Conservation (phyloP, 2,797 vertebrate genomes). For the Chaetophractus vellerosus region DNA sequence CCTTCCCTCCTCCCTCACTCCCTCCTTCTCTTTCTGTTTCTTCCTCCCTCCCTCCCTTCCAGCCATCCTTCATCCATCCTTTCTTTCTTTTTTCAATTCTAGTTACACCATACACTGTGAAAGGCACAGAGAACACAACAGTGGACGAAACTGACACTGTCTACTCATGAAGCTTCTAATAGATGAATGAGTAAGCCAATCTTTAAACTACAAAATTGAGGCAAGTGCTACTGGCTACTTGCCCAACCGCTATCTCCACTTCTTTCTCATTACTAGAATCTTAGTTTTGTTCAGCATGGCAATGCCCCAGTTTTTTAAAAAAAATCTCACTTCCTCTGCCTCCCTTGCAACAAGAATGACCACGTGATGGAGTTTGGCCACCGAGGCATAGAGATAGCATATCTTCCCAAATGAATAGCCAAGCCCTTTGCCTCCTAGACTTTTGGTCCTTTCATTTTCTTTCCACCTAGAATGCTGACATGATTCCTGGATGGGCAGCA, state of each 20-base stretch:
- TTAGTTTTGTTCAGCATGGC: neutral
- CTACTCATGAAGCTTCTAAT: neutral
- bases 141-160: rapidly evolving
- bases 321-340: neutral
- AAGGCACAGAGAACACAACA: neutral
- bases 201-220: neutral
- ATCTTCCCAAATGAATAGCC: neutral
- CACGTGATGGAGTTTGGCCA: neutral
- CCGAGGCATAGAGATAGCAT: neutral
- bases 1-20: neutral
- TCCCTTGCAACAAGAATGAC: neutral
- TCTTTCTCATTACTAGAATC: neutral
- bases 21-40: neutral
- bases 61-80: too few species aligned
- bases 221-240: neutral
- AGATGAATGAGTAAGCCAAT: neutral
- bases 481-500: neutral
- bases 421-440: neutral
- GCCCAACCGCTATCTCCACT: neutral
- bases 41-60: neutral
- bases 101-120: rapidly evolving
- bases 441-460: neutral
- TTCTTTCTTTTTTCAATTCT: too few species aligned
- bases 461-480: neutral
- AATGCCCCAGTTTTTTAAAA: neutral